Evolutionary conservation across 2,113 vertebrate genomes (phyloP).

Genomic region (Bombycilla garrulus): DNA sequence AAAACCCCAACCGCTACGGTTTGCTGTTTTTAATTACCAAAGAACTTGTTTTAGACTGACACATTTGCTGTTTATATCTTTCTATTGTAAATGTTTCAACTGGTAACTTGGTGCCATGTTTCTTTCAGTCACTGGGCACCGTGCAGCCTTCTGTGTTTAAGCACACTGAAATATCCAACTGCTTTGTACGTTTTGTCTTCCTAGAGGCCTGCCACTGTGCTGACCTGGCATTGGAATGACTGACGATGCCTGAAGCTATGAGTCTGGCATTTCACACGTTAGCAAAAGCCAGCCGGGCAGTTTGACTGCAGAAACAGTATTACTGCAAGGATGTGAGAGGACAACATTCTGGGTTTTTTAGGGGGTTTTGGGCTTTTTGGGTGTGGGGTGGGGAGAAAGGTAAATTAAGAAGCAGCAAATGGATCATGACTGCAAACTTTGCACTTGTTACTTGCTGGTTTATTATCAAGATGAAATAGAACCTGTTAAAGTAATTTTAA

Average conservation of each 20-base stretch:
- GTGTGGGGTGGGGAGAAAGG: not conserved
- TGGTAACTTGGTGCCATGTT: slow-evolving; percentile 77
- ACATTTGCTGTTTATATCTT: slow-evolving; percentile 77
- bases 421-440: slow-evolving; percentile 25
- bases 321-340: slow-evolving; percentile 33
- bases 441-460: slow-evolving; percentile 52
- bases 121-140: slow-evolving; percentile 64
- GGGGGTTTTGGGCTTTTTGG: not conserved
- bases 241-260: slow-evolving; percentile 25
- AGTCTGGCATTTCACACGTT: not conserved
- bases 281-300: slow-evolving; percentile 47
- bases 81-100: slow-evolving; percentile 68
- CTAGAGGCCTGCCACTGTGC: slow-evolving; percentile 81
- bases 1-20: slow-evolving; percentile 39
- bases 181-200: slow-evolving; percentile 68
- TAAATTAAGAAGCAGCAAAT: slow-evolving; percentile 41
- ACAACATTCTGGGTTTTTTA: not conserved
- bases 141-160: slow-evolving; percentile 68
- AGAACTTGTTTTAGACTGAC: slow-evolving; percentile 81
- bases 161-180: slow-evolving; percentile 70
- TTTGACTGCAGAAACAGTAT: slow-evolving; percentile 62
- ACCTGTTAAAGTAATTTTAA: slow-evolving; percentile 60
- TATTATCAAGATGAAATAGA: slow-evolving; percentile 41
- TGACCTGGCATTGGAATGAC: slow-evolving; percentile 35
- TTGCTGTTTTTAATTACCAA: slow-evolving; percentile 93